Evolutionary conservation across 1,140 invertebrate genomes (phyloP), one percentile per base, ranked within the genome.

Genomic region (Trissolcus basalis): DNA sequence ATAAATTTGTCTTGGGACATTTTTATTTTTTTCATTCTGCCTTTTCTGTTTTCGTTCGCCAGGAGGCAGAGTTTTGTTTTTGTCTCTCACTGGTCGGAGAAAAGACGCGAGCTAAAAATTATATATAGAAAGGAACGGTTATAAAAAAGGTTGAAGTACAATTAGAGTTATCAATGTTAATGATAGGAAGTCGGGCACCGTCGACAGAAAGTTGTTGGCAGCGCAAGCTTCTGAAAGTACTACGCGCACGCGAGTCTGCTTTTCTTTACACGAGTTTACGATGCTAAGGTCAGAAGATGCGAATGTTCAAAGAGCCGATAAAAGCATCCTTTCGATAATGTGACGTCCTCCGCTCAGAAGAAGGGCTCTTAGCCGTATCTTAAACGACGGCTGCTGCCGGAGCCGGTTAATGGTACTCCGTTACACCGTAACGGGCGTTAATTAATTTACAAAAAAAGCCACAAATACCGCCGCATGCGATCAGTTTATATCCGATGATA

Each of bases 281-380:
- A 77, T 50, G 45, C 59, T 49, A 43, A 47, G 73, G 68, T 73
- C 73, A 77, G 71, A 61, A 75, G 76, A 74, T 80, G 70, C 76
- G 64, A 78, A 76, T 56, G 64, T 72, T 78, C 70, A 65, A 71
- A 78, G 80, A 64, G 68, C 59, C 78, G 76, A 78, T 80, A 80
- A 81, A 76, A 69, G 67, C 68, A 53, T 78, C 59, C 45, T 54
- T 43, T 35, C 60, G 72, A 71, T 64, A 67, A 75, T 74, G 45
- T 16, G 68, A 73, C 72, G 61, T 76, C 73, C 67, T 67, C 49
- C 65, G 69, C 50, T 59, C 55, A 60, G 61, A 32, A 70, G 61
- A 73, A 60, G 65, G 68, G 63, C 69, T 81, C 72, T 78, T 65
- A 77, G 64, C 55, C 65, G 45, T 79, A 76, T 77, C 70, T 79